Base-by-base conservation (phyloP, 2,797 vertebrate species). In the Pogoniulus pusillus region DNA sequence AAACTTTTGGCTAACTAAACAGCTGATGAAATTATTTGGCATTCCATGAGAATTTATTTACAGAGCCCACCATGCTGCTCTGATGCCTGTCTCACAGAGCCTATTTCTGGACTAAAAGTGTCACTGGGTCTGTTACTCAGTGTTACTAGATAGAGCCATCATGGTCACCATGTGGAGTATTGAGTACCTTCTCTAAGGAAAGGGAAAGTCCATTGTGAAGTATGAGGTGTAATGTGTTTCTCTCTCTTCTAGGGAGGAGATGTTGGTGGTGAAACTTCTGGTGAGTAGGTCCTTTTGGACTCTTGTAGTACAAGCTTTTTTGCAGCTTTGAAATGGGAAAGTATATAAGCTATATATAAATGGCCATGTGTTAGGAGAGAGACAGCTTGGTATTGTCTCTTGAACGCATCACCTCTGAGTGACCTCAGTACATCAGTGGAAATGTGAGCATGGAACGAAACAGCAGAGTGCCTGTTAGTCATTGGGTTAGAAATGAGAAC, bases 201-300 rank as follows among this genome's bases (percentile, higher is more conserved):
- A 10, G 43, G 64, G n/a, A 54, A 86, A 79, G 49, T 14, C 18
- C 4, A 1, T 49, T 29, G 45, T 68, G 64, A 83, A 85, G 30
- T 12, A 11, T 20, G 29, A 70, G 20, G 30, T 55, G 14, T 88
- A 85, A 96, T 12, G 3, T 64, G 27, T 81, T 64, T 32, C 54
- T 95, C 34, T 93, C 58, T 94, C 66, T 96, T 91, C 69, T 74
- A 97, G 96, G 95, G 93, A 55, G 82, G 78, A 89, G 95, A 96
- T 92, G 93, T 29, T 75, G 93, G 86, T 68, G 93, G 79, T 77
- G 96, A 97, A 34, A 60, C 63, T 89, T 93, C 29, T 47, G 96
- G 96, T 97, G 87, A 97, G 96, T 97, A 96, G 81, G 60, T 83
- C 29, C 51, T 74, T 74, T 91, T 4, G 1, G 65, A 32, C 65